Evolutionary conservation across 2,797 vertebrate genomes (phyloP), one percentile per base, ranked within the genome.

Genomic region (Scolopax bukidnonensis): DNA sequence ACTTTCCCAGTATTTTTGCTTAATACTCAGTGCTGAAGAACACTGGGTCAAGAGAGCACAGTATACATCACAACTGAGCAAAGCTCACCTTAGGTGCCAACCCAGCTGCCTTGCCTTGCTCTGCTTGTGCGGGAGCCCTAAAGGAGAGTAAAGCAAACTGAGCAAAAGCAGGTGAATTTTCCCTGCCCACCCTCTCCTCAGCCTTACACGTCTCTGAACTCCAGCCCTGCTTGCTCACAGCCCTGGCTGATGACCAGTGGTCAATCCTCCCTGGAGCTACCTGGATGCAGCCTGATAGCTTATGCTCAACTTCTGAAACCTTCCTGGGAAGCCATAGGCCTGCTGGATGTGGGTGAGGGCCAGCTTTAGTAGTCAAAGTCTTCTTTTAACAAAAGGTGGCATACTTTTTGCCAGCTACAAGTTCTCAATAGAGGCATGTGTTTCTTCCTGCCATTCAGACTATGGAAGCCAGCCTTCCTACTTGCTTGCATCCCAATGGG

Each of bases 1-100:
- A 40, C 71, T 91, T 93, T 77, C 41, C 38, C 75, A 84, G 61
- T 91, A 65, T 65, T 94, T 92, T 91, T 95, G 45, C 64, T 88
- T 71, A 87, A 45, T 80, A 67, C 32, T 57, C 17, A 27, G 18
- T 86, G 25, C 86, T 78, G 5, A 56, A 84, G 59, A 74, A 51
- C 67, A 67, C 10, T 32, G 27, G 23, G n/a, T 85, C n/a, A 67
- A 53, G 75, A 85, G 30, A 89, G 32, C 27, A 12, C 43, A 70
- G 45, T 16, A 30, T 51, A 41, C 7, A 1, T 71, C 50, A 54
- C 25, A 76, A 21, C 63, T 79, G 33, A 17, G 25, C 43, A 50
- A 41, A 56, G 30, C 75, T 91, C 25, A 59, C 51, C 75, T 76
- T n/a, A 56, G 78, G 43, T 77, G 45, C 64, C 48, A 83, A 1